Base-by-base conservation (phyloP, 2,113 vertebrate species). In the Theristicus caerulescens region DNA sequence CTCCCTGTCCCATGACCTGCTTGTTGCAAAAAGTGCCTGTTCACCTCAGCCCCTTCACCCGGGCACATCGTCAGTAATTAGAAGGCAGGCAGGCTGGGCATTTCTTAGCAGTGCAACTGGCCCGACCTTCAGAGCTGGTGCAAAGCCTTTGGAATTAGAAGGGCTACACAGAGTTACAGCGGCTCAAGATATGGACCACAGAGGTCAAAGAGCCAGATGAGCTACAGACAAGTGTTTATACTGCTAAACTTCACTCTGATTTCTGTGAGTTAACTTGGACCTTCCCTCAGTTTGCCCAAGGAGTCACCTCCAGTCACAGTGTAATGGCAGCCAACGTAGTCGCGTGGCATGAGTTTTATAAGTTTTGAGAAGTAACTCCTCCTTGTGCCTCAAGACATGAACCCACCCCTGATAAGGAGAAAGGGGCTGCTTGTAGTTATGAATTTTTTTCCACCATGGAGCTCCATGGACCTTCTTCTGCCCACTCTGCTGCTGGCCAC, bases 11-110 rank as follows among this genome's bases (percentile, higher is more conserved):
- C 76, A 16, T 49, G 44, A 4, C 0, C 2, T 0, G 1, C 34
- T 61, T 0, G 0, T 25, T 77, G 31, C 64, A 69, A 24, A 47
- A 70, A 38, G 34, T 31, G 18, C 46, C 29, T 1, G 1, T 34
- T 85, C 64, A 21, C 36, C 55, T 52, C 76, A 91, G 46, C 7
- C 29, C n/a, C 44, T 51, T 83, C 18, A 22, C 47, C 47, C 1
- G 0, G 17, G 24, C 49, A 47, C 10, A 6, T 9, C 0, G 0
- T 34, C 86, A 55, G 16, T 21, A 47, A 25, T 20, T 18, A 7
- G 34, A 58, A 49, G 46, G 14, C 13, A 29, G 2, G 14, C 32
- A 49, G 65, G 36, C 2, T 38, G 62, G 76, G 32, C 32, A 5
- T 76, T 54, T 46, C 32, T 46, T n/a, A 76, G 69, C 29, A 57